phyloP scores from a whole-genome alignment of 2,113 vertebrate genomes.

The Picathartes gymnocephalus region DNA sequence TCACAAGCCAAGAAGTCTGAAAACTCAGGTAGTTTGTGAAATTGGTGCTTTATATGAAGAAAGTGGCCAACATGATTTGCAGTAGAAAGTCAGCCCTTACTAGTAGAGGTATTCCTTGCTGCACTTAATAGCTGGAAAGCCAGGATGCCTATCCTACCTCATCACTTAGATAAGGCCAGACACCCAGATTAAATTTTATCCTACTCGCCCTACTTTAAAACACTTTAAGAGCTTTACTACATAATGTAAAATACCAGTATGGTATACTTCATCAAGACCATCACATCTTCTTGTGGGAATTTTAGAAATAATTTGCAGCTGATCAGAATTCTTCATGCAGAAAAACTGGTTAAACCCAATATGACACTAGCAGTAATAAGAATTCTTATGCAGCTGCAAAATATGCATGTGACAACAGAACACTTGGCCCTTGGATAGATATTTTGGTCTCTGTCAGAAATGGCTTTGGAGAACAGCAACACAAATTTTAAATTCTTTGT shows the following conservation, averaged over 20 bases:
- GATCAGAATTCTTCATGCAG: background rate
- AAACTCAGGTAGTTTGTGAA: background rate
- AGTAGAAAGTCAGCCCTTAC: background rate
- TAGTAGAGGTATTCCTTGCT: background rate
- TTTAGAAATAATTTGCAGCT: background rate
- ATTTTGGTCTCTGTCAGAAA: background rate
- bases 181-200: background rate
- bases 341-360: background rate
- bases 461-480: background rate
- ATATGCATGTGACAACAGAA: background rate
- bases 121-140: background rate
- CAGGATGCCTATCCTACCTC: background rate
- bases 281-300: background rate
- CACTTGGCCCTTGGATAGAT: background rate
- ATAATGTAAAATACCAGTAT: rapidly evolving
- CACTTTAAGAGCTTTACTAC: background rate
- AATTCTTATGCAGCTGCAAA: background rate
- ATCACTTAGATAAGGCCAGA: background rate
- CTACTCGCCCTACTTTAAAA: background rate
- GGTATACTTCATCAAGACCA: background rate
- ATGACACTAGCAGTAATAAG: background rate
- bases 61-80: background rate
- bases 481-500: conserved; percentile 14
- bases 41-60: background rate
- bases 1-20: background rate